Base-by-base conservation (phyloP, 2,113 vertebrate species). In the Asarcornis scutulata region DNA sequence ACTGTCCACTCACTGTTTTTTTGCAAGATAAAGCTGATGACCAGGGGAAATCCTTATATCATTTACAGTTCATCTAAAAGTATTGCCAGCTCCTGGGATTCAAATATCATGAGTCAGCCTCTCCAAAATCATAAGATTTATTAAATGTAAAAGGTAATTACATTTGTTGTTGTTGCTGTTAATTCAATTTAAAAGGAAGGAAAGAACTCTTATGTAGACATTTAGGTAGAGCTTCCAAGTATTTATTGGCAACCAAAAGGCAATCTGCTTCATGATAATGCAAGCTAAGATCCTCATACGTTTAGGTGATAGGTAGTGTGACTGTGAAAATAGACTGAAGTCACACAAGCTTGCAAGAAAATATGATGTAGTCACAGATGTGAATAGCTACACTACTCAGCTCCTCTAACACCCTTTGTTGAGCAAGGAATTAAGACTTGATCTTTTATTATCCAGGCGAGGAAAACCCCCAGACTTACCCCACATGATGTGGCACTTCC, bases 111-210 rank as follows among this genome's bases (percentile, higher is more conserved):
- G 55, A 92, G 31, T 89, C 58, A 74, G 38, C 55, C 56, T 68
- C 40, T 60, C 75, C 62, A 77, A 94, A 97, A 94, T 63, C 1
- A 2, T 23, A 87, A 62, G 58, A 58, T 87, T 93, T 63, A 89
- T 78, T 95, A 86, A 91, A 93, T 31, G 14, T 32, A 74, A 80
- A 80, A 90, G 52, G 26, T 63, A 95, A 86, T 88, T 83, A 59
- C 2, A 1, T 36, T 31, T 69, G 53, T 78, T 63, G 46, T 75
- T 40, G 29, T 29, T 32, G 36, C 34, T 21, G 1, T 25, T 85
- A 80, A 66, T 91, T 94, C 75, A 71, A 31, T 58, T 86, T 67
- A 83, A 81, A 91, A 86, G 68, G 77, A 83, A 83, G 53, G 44
- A 69, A 40, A 40, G 40, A 40, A 40, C 40, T 40, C 40, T 40